Evolutionary conservation across 2,888 invertebrate genomes (phyloP), one percentile per base, ranked within the genome.

Genomic region (Agrenia bidenticulata): DNA sequence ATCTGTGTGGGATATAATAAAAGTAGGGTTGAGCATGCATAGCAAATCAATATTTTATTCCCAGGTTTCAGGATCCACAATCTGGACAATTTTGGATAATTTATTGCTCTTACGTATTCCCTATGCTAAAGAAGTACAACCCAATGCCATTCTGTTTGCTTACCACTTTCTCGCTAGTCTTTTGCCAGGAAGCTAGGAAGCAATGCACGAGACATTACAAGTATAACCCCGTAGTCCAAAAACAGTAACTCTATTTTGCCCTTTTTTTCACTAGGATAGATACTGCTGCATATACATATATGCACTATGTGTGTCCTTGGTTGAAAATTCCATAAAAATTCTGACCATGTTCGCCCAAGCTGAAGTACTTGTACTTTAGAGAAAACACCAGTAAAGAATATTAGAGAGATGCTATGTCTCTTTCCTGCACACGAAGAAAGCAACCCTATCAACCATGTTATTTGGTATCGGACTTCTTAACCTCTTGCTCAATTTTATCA

Each of bases 21-120:
- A 45, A 45, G 45, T 15, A 19, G 4, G 19, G 45, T 45, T 45
- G 32, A 32, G 32, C 32, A 32, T 45, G 19, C 41, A 39, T 45
- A 23, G 45, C 26, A 17, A 58, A 58, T 58, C 58, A 58, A 58
- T 58, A 58, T 45, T 58, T 58, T 58, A 58, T 27, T 49, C 49
- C 39, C 23, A 17, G 11, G 4, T 41, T 57, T 39, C 23, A 26
- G 21, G n/a, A 45, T 13, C 41, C 42, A 58, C 45, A 58, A 49
- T 58, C 45, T 45, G 58, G 49, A 58, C 58, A 58, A 58, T 58
- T 57, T 58, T 27, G 58, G 27, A 27, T 58, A 58, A 58, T 58
- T 58, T 58, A 58, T 58, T 58, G 58, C 58, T 58, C 49, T 49
- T 9, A n/a, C 27, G 13, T 24, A 9, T 58, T 49, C 58, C 9